These are phyloP conservation scores for Pempheris klunzingeri DNA, from an alignment of 2,797 vertebrate species.

Conservation along the genomic window DNA sequence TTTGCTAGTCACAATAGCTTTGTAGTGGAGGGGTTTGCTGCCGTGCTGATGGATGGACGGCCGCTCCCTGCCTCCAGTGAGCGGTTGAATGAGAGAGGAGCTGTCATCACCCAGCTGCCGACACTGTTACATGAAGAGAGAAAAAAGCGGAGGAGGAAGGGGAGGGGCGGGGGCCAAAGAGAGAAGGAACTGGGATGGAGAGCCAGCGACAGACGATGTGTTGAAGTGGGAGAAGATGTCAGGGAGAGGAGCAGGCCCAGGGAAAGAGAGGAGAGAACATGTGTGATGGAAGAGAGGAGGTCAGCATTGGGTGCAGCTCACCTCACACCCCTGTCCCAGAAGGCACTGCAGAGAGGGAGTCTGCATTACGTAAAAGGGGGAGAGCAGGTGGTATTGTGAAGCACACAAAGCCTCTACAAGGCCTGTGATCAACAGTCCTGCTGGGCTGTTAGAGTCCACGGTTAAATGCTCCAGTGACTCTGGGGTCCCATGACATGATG, in stretches of 20 bases:
- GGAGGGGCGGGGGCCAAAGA: neutral
- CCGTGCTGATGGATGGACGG: slow-evolving; percentile 78
- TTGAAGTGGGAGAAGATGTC: slow-evolving; percentile 70
- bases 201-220: slow-evolving; percentile 59
- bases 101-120: slow-evolving; percentile 79
- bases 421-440: slow-evolving; percentile 50
- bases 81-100: slow-evolving; percentile 76
- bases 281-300: slow-evolving; percentile 65
- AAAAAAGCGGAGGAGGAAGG: slow-evolving; percentile 31
- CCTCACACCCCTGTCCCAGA: slow-evolving; percentile 76
- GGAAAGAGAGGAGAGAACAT: slow-evolving; percentile 43
- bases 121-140: slow-evolving; percentile 65
- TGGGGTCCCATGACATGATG: slow-evolving; percentile 68
- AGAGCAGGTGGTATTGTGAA: slow-evolving; percentile 65
- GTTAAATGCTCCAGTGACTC: slow-evolving; percentile 63
- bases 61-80: slow-evolving; percentile 80
- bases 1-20: slow-evolving; percentile 84
- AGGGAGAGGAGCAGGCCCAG: slow-evolving; percentile 45
- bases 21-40: slow-evolving; percentile 79
- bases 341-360: slow-evolving; percentile 55
- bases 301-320: slow-evolving; percentile 70
- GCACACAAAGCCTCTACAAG: slow-evolving; percentile 29
- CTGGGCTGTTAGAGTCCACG: slow-evolving; percentile 44
- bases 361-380: slow-evolving; percentile 69
- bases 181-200: slow-evolving; percentile 51